A percentile compares a stretch with the other conserved stretches of the same genome.
These are phyloP conservation scores for Otis tarda DNA, from an alignment of 2,113 vertebrate species.

Conservation along the genomic window DNA sequence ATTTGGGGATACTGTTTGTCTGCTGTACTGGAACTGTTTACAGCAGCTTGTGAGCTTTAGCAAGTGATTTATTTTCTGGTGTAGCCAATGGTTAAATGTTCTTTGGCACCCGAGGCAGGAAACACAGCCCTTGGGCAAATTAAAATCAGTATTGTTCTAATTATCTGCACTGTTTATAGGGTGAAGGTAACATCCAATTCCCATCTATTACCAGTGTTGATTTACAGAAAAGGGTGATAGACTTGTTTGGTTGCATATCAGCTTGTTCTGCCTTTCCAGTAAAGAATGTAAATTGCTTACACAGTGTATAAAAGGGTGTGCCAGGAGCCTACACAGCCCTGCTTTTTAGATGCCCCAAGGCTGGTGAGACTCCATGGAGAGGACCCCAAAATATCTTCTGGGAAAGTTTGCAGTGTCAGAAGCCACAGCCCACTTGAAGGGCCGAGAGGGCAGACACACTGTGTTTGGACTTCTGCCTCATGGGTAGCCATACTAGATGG, in stretches of 20 bases:
- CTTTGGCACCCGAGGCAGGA: background rate
- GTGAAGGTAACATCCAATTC: background rate
- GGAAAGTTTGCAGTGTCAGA: background rate
- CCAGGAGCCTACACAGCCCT: background rate
- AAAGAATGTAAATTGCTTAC: background rate
- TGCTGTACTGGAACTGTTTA: background rate
- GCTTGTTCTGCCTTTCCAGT: background rate
- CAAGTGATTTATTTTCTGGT: background rate
- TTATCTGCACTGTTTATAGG: background rate
- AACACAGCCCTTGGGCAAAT: background rate
- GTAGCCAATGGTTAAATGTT: background rate
- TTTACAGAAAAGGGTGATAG: background rate
- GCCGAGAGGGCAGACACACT: rapidly evolving
- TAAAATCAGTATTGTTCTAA: background rate
- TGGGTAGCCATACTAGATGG: background rate
- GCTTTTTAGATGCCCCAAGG: background rate
- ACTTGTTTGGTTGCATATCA: background rate
- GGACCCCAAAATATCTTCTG: background rate
- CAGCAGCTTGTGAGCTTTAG: background rate
- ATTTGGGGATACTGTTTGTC: background rate
- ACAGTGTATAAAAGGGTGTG: background rate
- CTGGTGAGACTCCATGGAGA: background rate
- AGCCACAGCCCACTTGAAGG: background rate
- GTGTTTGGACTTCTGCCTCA: background rate
- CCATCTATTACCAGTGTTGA: background rate